These are phyloP conservation scores for Argya squamiceps DNA, from an alignment of 2,797 vertebrate genomes.

Conservation along the genomic window DNA sequence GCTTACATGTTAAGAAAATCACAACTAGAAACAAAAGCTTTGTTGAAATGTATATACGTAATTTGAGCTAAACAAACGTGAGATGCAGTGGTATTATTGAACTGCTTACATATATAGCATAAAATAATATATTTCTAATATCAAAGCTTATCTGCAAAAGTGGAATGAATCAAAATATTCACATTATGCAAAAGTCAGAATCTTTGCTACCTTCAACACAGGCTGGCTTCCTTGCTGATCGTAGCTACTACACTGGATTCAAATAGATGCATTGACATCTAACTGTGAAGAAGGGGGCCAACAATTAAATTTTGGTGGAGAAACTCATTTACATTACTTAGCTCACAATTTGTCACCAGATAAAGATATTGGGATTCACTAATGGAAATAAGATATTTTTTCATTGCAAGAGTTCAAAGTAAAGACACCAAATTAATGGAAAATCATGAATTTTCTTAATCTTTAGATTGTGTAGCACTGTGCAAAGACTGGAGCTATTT, in stretches of 20 bases:
- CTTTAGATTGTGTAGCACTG: background rate
- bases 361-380: background rate
- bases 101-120: background rate
- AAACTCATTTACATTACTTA: background rate
- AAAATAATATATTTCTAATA: background rate
- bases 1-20: background rate
- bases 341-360: background rate
- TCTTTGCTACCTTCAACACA: background rate
- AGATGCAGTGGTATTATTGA: background rate
- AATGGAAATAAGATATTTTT: background rate
- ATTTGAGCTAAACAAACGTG: background rate
- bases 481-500: background rate
- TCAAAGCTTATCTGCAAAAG: background rate
- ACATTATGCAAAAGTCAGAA: background rate
- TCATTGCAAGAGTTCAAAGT: background rate
- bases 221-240: accelerated
- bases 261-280: background rate
- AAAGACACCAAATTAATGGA: accelerated
- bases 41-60: background rate
- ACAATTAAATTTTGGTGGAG: background rate
- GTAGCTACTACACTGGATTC: background rate
- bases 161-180: background rate
- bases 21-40: background rate
- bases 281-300: background rate
- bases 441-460: background rate